Evolutionary conservation across 2,113 vertebrate genomes (phyloP).

Genomic region (Gavialis gangeticus): DNA sequence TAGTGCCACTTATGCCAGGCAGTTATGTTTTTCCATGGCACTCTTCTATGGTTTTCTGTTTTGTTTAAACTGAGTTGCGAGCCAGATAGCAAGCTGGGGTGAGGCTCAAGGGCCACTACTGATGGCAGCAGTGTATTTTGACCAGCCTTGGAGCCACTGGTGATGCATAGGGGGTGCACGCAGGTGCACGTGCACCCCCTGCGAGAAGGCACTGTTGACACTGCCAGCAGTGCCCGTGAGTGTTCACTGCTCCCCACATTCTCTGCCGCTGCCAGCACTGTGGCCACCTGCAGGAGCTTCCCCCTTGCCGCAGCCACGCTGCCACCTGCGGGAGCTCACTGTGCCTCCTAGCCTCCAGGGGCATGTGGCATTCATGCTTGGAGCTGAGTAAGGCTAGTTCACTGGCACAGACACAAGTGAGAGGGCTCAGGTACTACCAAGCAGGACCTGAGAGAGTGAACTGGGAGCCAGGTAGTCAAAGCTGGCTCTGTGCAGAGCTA

Average conservation of each 20-base stretch:
- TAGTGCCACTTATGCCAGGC: no score
- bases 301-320: no score
- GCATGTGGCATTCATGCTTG: no score
- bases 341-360: no score
- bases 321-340: no score
- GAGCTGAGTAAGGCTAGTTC: not conserved
- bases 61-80: not conserved
- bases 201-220: no score
- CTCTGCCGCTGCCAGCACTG: no score
- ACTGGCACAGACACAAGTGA: rapidly evolving
- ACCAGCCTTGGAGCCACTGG: not conserved
- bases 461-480: rapidly evolving
- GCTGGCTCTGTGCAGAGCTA: rapidly evolving
- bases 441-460: rapidly evolving
- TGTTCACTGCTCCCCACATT: no score
- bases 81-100: not conserved
- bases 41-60: not conserved
- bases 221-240: no score
- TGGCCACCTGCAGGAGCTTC: no score
- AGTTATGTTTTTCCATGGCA: no score
- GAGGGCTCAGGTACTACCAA: rapidly evolving
- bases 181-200: no score
- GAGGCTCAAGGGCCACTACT: not conserved
- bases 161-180: not conserved
- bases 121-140: rapidly evolving